Conservation (phyloP, 2,113 vertebrate genomes). For the Semicossyphus pulcher region DNA sequence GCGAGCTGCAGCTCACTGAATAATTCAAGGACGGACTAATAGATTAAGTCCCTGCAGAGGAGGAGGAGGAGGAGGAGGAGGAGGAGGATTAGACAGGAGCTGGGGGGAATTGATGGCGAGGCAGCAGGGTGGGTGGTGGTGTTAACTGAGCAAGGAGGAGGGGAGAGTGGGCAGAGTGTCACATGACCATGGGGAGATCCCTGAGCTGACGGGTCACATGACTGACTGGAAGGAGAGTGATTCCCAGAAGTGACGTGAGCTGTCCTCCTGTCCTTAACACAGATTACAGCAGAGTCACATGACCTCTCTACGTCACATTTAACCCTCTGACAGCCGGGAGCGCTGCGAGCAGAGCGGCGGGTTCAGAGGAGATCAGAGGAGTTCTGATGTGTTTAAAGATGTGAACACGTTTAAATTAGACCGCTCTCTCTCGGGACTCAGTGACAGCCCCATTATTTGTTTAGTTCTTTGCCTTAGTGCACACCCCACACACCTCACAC, state of each 20-base stretch:
- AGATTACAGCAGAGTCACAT: not conserved
- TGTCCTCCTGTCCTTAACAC: constrained; percentile 8
- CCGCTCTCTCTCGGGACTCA: too few species aligned
- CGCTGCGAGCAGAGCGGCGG: too few species aligned
- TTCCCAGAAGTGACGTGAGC: constrained; percentile 76
- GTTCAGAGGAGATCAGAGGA: too few species aligned
- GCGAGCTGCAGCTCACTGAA: constrained; percentile 59
- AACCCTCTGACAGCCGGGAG: too few species aligned
- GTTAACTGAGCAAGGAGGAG: constrained; percentile 29
- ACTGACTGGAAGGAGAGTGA: constrained; percentile 75
- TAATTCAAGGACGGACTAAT: constrained; percentile 67
- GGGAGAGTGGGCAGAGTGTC: constrained; percentile 32
- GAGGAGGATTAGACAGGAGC: constrained; percentile 28
- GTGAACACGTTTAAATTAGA: too few species aligned
- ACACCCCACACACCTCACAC: too few species aligned
- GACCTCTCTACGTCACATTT: too few species aligned
- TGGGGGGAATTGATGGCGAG: constrained; percentile 22
- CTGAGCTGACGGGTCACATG: constrained; percentile 71
- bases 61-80: constrained; percentile 11
- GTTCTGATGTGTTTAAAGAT: too few species aligned
- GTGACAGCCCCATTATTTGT: too few species aligned
- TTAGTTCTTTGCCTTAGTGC: too few species aligned
- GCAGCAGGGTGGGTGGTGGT: not conserved
- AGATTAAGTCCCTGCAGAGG: constrained; percentile 53
- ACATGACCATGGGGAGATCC: constrained; percentile 75